These are phyloP conservation scores for Monochamus alternatus DNA, from an alignment of 2,888 invertebrate genomes.

Conservation along the genomic window DNA sequence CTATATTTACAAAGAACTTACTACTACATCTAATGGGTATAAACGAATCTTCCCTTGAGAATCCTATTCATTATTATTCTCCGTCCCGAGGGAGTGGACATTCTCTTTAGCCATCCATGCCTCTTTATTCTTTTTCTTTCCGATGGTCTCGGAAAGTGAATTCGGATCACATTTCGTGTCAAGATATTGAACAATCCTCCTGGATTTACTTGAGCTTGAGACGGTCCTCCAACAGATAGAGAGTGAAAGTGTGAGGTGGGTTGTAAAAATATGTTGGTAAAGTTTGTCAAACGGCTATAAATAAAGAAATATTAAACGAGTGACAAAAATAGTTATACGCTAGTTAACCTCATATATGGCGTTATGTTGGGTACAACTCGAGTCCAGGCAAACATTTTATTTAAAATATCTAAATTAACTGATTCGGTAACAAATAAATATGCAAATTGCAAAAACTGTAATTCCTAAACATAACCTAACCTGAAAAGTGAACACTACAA, in stretches of 20 bases:
- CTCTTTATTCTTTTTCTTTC: slow-evolving; percentile 81
- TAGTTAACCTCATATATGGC: not conserved
- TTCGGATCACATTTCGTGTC: slow-evolving; percentile 74
- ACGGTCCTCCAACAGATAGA: slow-evolving; percentile 32
- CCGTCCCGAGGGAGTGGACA: slow-evolving; percentile 81
- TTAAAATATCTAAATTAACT: not conserved
- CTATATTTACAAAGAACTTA: not conserved
- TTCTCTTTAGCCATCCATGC: slow-evolving; percentile 81
- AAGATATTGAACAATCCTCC: slow-evolving; percentile 63
- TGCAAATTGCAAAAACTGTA: no score
- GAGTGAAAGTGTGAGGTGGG: slow-evolving; percentile 42
- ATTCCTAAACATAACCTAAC: no score
- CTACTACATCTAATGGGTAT: slow-evolving; percentile 75
- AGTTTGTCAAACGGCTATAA: slow-evolving; percentile 39
- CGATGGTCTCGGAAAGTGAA: slow-evolving; percentile 83
- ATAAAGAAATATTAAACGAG: not conserved
- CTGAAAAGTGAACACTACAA: no score
- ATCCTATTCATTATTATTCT: slow-evolving; percentile 83
- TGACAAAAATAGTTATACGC: no score
- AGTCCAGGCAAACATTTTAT: slow-evolving; percentile 11
- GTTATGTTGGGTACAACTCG: not conserved
- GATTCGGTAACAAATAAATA: no score
- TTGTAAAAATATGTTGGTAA: slow-evolving; percentile 32
- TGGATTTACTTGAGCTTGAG: slow-evolving; percentile 40
- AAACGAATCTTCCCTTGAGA: slow-evolving; percentile 81